Conservation (phyloP, 2,113 vertebrate species). For the Oryctolagus cuniculus region mOryCun1.1 NC_091440.1:56443001-56443500, state of each 20-base stretch:
- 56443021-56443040: no score
- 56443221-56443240: not conserved
- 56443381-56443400: not conserved
- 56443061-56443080: no score
- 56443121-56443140: not conserved
- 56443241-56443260: not conserved
- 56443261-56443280: not conserved
- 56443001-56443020: no score
- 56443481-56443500: no score
- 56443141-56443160: not conserved
- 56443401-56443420: not conserved
- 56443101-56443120: no score
- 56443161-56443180: not conserved
- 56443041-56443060: no score
- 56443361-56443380: not conserved
- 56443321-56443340: not conserved
- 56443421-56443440: not conserved
- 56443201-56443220: not conserved
- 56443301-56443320: no score
- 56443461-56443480: no score
- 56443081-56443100: no score
- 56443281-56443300: no score
- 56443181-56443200: not conserved
- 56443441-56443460: no score
- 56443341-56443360: not conserved